Evolutionary conservation across 1,140 invertebrate genomes (phyloP).

Genomic region (Euwallacea fornicatus): DNA sequence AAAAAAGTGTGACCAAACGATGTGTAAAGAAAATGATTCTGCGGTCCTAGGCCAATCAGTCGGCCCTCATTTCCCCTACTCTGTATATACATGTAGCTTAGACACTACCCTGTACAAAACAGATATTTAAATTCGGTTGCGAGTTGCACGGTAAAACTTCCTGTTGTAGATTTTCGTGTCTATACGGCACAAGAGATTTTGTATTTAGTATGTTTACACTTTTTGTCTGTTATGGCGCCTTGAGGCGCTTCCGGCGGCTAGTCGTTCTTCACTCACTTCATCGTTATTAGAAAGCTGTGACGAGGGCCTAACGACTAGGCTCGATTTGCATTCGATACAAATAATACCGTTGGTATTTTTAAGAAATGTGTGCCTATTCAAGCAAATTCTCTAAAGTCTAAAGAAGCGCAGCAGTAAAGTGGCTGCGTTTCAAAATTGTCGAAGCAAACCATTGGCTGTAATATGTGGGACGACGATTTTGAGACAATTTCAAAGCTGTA

Average conservation of each 20-base stretch:
- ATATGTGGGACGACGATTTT: background rate
- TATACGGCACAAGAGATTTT: conserved; percentile 38
- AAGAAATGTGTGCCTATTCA: conserved; percentile 50
- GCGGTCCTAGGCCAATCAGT: conserved; percentile 10
- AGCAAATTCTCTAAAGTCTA: conserved; percentile 11
- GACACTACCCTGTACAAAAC: conserved; percentile 33
- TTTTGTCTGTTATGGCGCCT: conserved; percentile 27
- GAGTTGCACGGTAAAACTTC: conserved; percentile 39
- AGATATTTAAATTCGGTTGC: conserved; percentile 33
- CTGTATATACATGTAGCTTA: conserved; percentile 20
- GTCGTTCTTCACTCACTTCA: background rate
- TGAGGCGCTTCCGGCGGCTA: conserved; percentile 4
- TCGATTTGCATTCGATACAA: conserved; percentile 2
- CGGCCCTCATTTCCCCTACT: conserved; percentile 26
- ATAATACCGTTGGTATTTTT: conserved; percentile 49
- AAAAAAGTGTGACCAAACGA: too few relatives aligned
- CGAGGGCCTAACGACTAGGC: background rate
- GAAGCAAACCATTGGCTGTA: too few relatives aligned
- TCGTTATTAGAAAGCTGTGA: background rate
- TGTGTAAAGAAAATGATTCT: too few relatives aligned
- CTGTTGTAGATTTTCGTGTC: conserved; percentile 40
- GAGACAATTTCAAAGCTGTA: conserved; percentile 28
- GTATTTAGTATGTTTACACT: conserved; percentile 35
- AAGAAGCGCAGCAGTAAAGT: too few relatives aligned
- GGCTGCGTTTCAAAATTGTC: too few relatives aligned